A percentile compares a stretch with the other conserved stretches of the same genome.
These are phyloP conservation scores for Microhierax caerulescens DNA, from an alignment of 2,797 vertebrate species.

Conservation along the genomic window DNA sequence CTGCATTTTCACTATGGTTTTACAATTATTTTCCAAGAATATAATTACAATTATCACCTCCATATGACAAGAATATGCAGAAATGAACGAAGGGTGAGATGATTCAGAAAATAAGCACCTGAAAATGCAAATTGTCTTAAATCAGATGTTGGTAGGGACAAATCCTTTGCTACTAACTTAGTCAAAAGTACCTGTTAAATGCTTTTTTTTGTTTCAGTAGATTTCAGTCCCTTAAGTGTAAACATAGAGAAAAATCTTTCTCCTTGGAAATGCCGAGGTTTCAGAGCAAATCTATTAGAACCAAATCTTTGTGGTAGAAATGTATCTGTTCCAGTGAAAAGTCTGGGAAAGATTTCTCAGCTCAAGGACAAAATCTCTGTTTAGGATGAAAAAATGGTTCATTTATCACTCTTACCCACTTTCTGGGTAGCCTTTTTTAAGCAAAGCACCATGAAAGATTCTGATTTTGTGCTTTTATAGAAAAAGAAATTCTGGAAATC, in stretches of 20 bases:
- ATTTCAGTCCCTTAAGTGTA: neutral
- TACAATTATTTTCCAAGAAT: neutral
- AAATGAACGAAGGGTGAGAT: neutral
- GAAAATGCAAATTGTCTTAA: neutral
- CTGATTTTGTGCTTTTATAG: neutral
- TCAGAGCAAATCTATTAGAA: neutral
- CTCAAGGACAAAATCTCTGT: neutral
- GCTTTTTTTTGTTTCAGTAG: neutral
- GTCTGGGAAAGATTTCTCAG: neutral
- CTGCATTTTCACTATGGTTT: neutral
- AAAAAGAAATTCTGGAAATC: neutral
- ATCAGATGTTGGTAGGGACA: neutral
- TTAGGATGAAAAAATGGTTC: neutral
- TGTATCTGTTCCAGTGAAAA: neutral
- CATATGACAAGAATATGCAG: neutral
- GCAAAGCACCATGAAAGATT: neutral
- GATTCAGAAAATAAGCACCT: conserved; percentile 23
- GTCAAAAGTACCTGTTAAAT: neutral
- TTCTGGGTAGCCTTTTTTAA: neutral
- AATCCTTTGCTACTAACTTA: neutral
- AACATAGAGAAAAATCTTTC: neutral
- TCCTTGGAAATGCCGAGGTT: neutral
- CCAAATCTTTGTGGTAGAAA: neutral
- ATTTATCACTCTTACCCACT: neutral
- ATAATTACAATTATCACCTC: neutral